phyloP scores from a whole-genome alignment of 1,140 invertebrate genomes.

The Drosophila kepulauana region DNA sequence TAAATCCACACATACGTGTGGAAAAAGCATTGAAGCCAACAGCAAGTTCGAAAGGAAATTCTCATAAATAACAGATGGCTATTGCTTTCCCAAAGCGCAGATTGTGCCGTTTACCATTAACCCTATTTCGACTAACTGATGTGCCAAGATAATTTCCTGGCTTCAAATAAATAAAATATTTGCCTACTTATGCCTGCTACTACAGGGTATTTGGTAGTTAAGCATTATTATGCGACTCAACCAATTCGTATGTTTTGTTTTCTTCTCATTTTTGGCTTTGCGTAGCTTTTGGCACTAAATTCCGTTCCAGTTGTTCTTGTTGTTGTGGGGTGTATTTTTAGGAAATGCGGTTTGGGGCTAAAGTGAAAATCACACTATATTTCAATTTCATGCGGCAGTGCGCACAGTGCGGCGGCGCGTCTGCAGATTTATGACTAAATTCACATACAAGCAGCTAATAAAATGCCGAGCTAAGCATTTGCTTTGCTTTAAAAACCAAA shows the following conservation, averaged over 20 bases:
- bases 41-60: constrained; percentile 64
- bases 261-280: constrained; percentile 45
- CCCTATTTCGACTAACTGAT: background rate
- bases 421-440: constrained; percentile 81
- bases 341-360: constrained; percentile 36
- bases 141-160: background rate
- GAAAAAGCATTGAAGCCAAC: constrained; percentile 14
- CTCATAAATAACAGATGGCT: constrained; percentile 73
- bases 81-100: constrained; percentile 50
- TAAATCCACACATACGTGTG: constrained; percentile 35
- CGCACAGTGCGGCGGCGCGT: constrained; percentile 69
- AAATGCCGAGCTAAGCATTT: constrained; percentile 80
- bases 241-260: constrained; percentile 29
- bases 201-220: constrained; percentile 38
- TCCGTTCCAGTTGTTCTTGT: constrained; percentile 41
- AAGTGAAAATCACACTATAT: constrained; percentile 83
- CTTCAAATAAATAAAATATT: background rate
- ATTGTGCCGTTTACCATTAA: background rate
- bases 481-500: constrained; percentile 67
- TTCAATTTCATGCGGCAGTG: constrained; percentile 81
- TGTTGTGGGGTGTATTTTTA: constrained; percentile 22
- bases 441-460: constrained; percentile 81
- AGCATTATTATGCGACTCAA: background rate
- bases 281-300: constrained; percentile 70
- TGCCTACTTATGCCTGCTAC: background rate